Conservation (phyloP, 1,140 invertebrate species). For the Orius insidiosus region DNA sequence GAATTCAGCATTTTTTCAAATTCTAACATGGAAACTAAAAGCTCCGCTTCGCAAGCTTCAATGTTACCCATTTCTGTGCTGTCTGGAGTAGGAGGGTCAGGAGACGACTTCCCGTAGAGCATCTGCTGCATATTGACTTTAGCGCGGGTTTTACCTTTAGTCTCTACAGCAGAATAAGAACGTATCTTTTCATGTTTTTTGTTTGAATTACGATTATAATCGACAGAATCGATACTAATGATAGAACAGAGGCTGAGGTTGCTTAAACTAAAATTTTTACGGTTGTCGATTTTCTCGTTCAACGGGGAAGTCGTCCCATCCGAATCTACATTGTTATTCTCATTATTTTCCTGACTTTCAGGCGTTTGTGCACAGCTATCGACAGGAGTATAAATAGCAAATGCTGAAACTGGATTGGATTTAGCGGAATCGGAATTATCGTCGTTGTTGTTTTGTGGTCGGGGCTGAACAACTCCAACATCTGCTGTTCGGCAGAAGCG, state of each 20-base stretch:
- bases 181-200: conserved; percentile 14
- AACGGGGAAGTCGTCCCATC: conserved; percentile 24
- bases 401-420: conserved; percentile 27
- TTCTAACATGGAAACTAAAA: conserved; percentile 22
- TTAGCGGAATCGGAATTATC: conserved; percentile 4
- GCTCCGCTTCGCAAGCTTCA: conserved; percentile 21
- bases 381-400: conserved; percentile 25
- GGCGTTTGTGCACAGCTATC: not conserved
- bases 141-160: conserved; percentile 1
- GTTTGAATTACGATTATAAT: conserved; percentile 15
- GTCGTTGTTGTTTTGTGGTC: not conserved
- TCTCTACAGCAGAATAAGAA: conserved; percentile 15
- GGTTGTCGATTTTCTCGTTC: conserved; percentile 18
- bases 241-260: conserved; percentile 30
- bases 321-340: conserved; percentile 23
- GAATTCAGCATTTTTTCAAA: conserved; percentile 21
- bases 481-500: conserved; percentile 44
- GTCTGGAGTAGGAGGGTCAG: not conserved
- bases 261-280: conserved; percentile 24
- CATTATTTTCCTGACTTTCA: conserved; percentile 18
- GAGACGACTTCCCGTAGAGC: conserved; percentile 13
- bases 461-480: conserved; percentile 37
- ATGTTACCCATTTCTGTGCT: conserved; percentile 7
- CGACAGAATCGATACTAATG: conserved; percentile 22
- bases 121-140: conserved; percentile 20